Conservation (phyloP, 2,888 invertebrate genomes). For the Pseudococcus longispinus region DNA sequence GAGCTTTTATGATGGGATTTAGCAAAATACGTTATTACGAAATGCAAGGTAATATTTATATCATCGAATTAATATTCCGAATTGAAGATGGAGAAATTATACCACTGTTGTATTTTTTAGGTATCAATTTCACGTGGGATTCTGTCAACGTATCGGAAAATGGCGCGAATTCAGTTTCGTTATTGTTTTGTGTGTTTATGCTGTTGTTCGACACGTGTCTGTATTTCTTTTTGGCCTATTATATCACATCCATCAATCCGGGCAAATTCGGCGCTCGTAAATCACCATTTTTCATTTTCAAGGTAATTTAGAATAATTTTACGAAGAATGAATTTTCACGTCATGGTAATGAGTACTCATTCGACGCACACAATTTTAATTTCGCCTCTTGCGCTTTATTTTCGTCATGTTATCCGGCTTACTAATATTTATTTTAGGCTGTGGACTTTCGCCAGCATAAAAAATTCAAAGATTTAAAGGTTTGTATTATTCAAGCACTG, state of each 20-base stretch:
- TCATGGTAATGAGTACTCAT: not conserved
- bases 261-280: conserved; percentile 28
- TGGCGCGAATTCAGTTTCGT: not conserved
- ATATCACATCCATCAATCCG: conserved; percentile 19
- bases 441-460: not conserved
- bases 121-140: conserved; percentile 15
- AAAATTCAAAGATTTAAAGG: not conserved
- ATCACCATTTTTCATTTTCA: conserved; percentile 32
- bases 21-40: conserved; percentile 2
- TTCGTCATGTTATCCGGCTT: conserved; percentile 1
- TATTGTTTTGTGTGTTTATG: conserved; percentile 18
- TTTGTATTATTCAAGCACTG: not conserved
- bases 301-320: not conserved
- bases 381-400: not conserved
- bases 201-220: not conserved
- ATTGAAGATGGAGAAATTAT: not conserved
- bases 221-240: conserved; percentile 32
- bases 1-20: conserved; percentile 8
- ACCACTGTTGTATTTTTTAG: not conserved
- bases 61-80: not conserved
- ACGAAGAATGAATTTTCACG: not conserved
- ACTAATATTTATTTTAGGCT: conserved; percentile 15
- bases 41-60: not conserved
- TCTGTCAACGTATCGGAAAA: not conserved
- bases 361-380: not conserved